Evolutionary conservation across 2,888 invertebrate species (phyloP), one percentile per base, ranked within the genome.

Genomic region (Trichacis sp.): DNA sequence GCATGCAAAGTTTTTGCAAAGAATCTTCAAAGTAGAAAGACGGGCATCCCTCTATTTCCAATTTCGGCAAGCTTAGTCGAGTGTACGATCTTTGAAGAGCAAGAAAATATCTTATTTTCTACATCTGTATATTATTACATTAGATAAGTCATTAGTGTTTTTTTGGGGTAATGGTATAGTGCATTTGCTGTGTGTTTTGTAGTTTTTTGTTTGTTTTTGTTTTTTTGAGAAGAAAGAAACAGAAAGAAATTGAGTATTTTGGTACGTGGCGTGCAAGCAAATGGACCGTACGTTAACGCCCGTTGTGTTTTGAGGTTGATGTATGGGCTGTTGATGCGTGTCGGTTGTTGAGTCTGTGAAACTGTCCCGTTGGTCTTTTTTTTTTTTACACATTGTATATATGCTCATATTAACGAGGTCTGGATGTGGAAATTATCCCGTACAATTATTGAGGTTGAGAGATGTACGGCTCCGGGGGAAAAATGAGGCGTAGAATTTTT

Each of bases 31-130:
- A 74, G 70, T 73, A 71, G 70, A 72, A 72, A 80, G 79, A 79
- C 80, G 78, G 80, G 79, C 80, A 81, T 83, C 83, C 82, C 83
- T 83, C 82, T 80, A 80, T 83, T 82, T 83, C 79, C 79, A 75
- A 79, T 76, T 76, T 78, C 81, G 79, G 79, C 77, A 78, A 82
- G 77, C 77, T 77, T 84, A 83, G 82, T 77, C 75, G 77, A 79
- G 77, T 82, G 77, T 78, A 78, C 73, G 68, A 58, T 43, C n/a
- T 70, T 69, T 72, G 68, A 73, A 73, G 72, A 72, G 71, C 73
- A 72, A 72, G 24, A 72, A 60, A 70, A 70, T 66, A 72, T 68
- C 68, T 33, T 64, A 74, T 73, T 70, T 17, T 74, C 70, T 73
- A 69, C 70, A 72, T 72, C 71, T 71, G 66, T 69, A 68, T 24